Base-by-base conservation (phyloP, 2,113 vertebrate species). In the Formicarius rufipectus region DNA sequence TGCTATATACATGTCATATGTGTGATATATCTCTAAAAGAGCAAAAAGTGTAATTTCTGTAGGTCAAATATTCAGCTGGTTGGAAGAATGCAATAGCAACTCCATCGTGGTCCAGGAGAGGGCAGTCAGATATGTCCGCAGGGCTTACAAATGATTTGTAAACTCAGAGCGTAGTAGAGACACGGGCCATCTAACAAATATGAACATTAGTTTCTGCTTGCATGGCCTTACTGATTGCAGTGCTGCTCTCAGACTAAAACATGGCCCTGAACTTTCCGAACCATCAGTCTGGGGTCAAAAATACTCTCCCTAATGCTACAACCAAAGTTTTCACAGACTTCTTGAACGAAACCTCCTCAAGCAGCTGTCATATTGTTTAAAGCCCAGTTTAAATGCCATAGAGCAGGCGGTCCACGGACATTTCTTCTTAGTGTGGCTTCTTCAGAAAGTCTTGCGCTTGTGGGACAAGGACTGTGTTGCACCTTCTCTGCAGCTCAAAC, bases 81-180 rank as follows among this genome's bases (percentile, higher is more conserved):
- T 39, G 23, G 10, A 12, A 35, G 22, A 52, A 78, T 4, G 15
- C 15, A 15, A 6, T 6, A 81, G 87, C 89, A 93, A 72, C 69
- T 74, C 89, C 53, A 20, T 1, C 30, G 3, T 19, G 28, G 53
- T 73, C 95, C 96, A 96, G 90, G 52, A 97, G 97, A 97, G 97
- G 96, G 96, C 96, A 95, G 42, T 90, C 89, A 77, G 10, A 91
- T 2, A 76, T 24, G 28, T 3, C 20, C 44, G 5, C 33, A 35
- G 58, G 16, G 7, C n/a, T 80, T 16, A 7, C 2, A 37, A 39
- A 8, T 3, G 0, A 0, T 30, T 50, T n/a, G 4, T 22, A 49
- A 47, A 59, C 35, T 13, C 42, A 0, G 62, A 59, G n/a, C 17
- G 0, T 0, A 4, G 0, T 0, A 13, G 10, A 7, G 42, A 39